These are phyloP conservation scores for Acanthopleura granulata DNA, from an alignment of 2,888 invertebrate species.

Conservation along the genomic window DNA sequence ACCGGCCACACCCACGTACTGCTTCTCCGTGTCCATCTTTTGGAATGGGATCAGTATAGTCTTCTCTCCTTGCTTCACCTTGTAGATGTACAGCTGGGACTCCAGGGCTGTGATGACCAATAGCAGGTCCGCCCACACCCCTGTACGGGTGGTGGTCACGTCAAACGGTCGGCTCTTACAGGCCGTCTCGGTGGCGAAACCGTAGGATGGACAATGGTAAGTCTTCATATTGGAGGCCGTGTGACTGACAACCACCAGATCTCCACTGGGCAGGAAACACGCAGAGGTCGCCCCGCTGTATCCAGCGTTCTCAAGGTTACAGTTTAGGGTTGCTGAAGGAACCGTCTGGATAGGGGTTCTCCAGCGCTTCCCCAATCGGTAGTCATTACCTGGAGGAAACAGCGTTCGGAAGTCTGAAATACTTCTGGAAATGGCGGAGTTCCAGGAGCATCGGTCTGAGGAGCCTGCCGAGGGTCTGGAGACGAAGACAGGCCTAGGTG, in stretches of 20 bases:
- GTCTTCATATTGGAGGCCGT: background rate
- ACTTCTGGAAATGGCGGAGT: background rate
- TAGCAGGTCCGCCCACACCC: conserved; percentile 6
- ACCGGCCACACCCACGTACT: conserved; percentile 16
- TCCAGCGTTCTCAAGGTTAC: conserved; percentile 11
- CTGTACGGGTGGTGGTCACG: background rate
- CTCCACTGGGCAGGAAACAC: conserved; percentile 9
- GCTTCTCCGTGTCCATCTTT: background rate
- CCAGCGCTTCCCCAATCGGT: background rate
- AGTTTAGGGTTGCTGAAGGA: conserved; percentile 9
- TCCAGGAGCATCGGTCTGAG: background rate
- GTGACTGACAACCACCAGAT: background rate
- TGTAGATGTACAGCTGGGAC: background rate
- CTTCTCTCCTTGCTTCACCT: background rate
- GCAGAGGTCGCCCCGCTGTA: background rate
- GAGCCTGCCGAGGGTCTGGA: conserved; percentile 11
- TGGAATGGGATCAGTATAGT: background rate
- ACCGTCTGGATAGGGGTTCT: background rate
- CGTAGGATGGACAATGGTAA: conserved; percentile 1
- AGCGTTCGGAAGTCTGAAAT: background rate
- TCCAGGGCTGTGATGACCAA: background rate
- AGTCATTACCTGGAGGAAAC: background rate
- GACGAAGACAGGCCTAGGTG: background rate
- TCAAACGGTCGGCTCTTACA: background rate
- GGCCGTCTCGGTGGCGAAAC: background rate